Percentiles rank a stretch among this genome's conserved stretches.
These are phyloP conservation scores for Spatulosminthurus flaviceps DNA, from an alignment of 2,888 invertebrate genomes.

Conservation along the genomic window DNA sequence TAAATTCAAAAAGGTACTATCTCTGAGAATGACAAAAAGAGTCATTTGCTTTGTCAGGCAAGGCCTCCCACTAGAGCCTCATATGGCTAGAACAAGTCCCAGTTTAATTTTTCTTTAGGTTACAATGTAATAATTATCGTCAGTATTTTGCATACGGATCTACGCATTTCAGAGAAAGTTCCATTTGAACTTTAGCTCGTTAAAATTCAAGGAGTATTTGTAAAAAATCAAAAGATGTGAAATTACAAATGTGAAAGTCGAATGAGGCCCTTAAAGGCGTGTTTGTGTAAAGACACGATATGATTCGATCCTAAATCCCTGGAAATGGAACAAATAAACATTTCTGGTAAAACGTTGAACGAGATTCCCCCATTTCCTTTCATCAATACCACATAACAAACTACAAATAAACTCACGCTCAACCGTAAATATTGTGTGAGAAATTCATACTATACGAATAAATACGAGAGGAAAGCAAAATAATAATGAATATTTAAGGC, in stretches of 20 bases:
- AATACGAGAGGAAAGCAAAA: neutral
- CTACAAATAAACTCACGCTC: neutral
- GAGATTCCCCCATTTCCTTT: no score
- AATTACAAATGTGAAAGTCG: slow-evolving; percentile 70
- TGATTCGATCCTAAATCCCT: slow-evolving; percentile 79
- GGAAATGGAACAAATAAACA: slow-evolving; percentile 37
- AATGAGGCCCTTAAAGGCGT: slow-evolving; percentile 74
- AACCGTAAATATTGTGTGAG: no score
- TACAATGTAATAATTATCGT: no score
- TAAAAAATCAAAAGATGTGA: slow-evolving; percentile 12
- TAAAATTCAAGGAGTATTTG: neutral
- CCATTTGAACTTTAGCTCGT: no score
- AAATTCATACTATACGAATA: neutral
- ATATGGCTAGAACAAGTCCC: no score
- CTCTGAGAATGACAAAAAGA: no score
- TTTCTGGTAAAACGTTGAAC: neutral
- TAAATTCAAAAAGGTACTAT: no score
- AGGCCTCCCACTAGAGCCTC: no score
- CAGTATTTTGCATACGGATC: no score
- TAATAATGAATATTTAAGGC: neutral
- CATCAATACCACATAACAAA: neutral
- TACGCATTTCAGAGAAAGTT: no score
- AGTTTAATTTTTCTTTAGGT: no score
- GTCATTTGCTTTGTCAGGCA: no score
- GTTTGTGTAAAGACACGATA: slow-evolving; percentile 75